phyloP scores from a whole-genome alignment of 2,888 invertebrate species.

The Parnassius mnemosyne region DNA sequence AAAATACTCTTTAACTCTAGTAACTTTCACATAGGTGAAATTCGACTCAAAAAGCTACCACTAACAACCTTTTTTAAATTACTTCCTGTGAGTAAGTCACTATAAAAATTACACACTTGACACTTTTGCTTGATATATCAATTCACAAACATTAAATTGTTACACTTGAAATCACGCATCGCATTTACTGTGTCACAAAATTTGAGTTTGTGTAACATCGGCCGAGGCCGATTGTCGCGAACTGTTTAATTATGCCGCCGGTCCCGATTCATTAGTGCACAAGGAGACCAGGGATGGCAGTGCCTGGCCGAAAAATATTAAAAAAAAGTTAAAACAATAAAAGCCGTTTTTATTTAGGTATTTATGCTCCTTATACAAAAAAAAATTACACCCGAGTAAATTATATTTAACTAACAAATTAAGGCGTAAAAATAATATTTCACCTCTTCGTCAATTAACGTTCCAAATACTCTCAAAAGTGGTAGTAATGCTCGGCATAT shows the following conservation, averaged over 20 bases:
- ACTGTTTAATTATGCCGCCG: constrained; percentile 75
- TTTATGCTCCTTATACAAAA: too few relatives aligned
- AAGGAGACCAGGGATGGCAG: constrained; percentile 53
- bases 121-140: background rate
- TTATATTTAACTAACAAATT: too few relatives aligned
- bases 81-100: background rate
- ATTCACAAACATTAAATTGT: background rate
- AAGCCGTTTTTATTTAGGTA: too few relatives aligned
- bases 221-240: constrained; percentile 62
- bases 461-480: too few relatives aligned
- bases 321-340: background rate
- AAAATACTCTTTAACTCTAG: background rate
- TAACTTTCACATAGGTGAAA: background rate
- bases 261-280: constrained; percentile 77
- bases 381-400: too few relatives aligned
- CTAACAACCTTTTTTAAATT: too few relatives aligned
- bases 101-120: constrained; percentile 18
- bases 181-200: constrained; percentile 39
- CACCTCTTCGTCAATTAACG: too few relatives aligned
- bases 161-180: constrained; percentile 19
- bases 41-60: background rate
- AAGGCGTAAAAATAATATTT: too few relatives aligned
- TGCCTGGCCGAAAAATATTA: background rate
- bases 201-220: constrained; percentile 59
- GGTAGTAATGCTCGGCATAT: too few relatives aligned